A percentile compares a stretch with the other conserved stretches of the same genome.
phyloP scores from a whole-genome alignment of 2,113 vertebrate genomes.

The Manacus vitellinus region DNA sequence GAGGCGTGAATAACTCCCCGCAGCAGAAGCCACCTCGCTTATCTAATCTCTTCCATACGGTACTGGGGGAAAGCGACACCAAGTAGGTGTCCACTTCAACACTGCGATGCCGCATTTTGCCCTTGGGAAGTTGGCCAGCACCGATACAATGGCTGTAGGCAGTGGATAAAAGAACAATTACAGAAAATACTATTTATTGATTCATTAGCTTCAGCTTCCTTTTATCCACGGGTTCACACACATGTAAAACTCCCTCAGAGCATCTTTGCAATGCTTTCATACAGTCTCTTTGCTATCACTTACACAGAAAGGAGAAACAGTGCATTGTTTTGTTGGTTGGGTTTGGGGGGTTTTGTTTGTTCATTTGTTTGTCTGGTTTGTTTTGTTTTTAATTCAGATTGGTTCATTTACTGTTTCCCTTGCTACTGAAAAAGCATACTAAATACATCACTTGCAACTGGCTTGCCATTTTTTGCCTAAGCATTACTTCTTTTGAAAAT shows the following conservation, averaged over 20 bases:
- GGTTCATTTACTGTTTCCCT: not conserved
- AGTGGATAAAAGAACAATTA: not conserved
- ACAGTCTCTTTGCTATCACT: not conserved
- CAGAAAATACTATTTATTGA: not conserved
- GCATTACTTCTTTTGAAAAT: not conserved
- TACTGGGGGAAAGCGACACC: not conserved
- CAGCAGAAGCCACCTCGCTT: not conserved
- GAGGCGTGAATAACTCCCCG: not conserved
- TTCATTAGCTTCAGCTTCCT: not conserved
- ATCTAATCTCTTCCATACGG: conserved; percentile 29
- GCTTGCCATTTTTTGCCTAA: not conserved
- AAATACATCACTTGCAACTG: not conserved
- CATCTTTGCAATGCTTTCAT: not conserved
- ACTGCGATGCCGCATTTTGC: not conserved
- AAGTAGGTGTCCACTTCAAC: not conserved
- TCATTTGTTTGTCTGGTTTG: not conserved
- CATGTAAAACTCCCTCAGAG: not conserved
- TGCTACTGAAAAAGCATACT: not conserved
- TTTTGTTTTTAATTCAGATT: not conserved
- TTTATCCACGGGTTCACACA: not conserved
- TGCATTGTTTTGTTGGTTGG: not conserved
- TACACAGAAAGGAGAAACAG: not conserved
- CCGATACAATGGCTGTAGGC: not conserved
- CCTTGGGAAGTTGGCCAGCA: not conserved
- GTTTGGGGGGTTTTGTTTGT: accelerated